Evolutionary conservation across 2,113 vertebrate genomes (phyloP), one percentile per base, ranked within the genome.

Genomic region (Hydrochoerus hydrochaeris): DNA sequence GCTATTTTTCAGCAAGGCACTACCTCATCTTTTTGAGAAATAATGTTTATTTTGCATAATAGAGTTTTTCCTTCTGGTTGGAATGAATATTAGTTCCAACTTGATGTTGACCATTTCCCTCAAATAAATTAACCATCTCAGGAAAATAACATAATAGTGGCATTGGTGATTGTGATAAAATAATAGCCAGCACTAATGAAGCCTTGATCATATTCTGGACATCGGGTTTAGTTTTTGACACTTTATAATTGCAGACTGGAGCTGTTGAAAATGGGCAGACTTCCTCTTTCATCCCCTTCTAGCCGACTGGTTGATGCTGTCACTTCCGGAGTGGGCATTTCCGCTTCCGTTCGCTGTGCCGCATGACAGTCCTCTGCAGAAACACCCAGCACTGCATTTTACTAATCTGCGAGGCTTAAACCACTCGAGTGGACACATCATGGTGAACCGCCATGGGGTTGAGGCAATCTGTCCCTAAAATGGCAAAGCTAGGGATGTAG

Each of bases 1-100:
- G 65, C 20, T n/a, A 44, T 6, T 49, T 2, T 35, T 2, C 7
- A 1, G 4, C 32, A 71, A 4, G 8, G 3, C 3, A 22, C 3
- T 8, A 11, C 38, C 82, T 32, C 0, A 20, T 0, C 9, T 20
- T 3, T 62, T 94, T 67, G 35, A 46, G 41, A 82, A 90, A 58
- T 6, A 44, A 54, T 73, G 26, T 81, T 44, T 65, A 5, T 81
- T 95, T 49, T 38, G 4, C 46, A 7, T 58, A 7, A 52, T 69
- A 32, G 0, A 6, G 32, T 28, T n/a, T 94, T 10, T 32, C 10
- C 83, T 12, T n/a, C 16, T 60, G 82, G 94, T 10, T 90, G 28
- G 24, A 88, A 16, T 41, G 30, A 7, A 9, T 52, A 32, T 14
- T 65, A 41, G 94, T 28, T 82, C 17, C 30, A 85, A 57, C 44